phyloP scores from a whole-genome alignment of 1,140 invertebrate genomes.

The Diploscapter pachys region DNA sequence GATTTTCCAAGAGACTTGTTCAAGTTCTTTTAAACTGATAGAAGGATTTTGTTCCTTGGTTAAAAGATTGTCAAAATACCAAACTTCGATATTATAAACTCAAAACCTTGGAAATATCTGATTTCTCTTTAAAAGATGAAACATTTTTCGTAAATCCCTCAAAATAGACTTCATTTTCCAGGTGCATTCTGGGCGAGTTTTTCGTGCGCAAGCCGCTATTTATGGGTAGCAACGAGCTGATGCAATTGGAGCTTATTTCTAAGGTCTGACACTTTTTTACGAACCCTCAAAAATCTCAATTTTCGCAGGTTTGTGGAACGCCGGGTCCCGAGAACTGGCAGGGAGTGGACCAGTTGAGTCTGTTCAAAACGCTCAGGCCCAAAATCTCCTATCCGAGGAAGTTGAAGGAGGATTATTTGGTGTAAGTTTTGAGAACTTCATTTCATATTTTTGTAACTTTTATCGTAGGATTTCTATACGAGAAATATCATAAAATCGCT shows the following conservation, averaged over 20 bases:
- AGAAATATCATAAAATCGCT: too few species aligned
- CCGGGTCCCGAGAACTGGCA: conserved; percentile 96
- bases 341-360: conserved; percentile 78
- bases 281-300: background rate
- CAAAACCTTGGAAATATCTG: too few species aligned
- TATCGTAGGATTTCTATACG: background rate
- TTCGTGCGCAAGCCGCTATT: conserved; percentile 94
- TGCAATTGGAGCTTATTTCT: conserved; percentile 90
- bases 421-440: conserved; percentile 25
- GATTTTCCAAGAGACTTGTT: background rate
- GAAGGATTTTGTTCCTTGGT: background rate
- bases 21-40: background rate
- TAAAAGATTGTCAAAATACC: too few species aligned
- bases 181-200: conserved; percentile 94
- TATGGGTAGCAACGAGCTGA: conserved; percentile 86
- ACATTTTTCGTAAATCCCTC: background rate
- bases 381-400: conserved; percentile 18
- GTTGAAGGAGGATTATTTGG: conserved; percentile 70
- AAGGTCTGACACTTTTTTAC: conserved; percentile 59
- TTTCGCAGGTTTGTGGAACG: conserved; percentile 75
- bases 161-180: conserved; percentile 49
- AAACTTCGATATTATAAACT: too few species aligned
- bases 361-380: conserved; percentile 59
- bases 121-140: too few species aligned
- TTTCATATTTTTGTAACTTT: background rate